These are phyloP conservation scores for Drosophila sp. DNA, from an alignment of 1,140 invertebrate species.

Conservation along the genomic window DNA sequence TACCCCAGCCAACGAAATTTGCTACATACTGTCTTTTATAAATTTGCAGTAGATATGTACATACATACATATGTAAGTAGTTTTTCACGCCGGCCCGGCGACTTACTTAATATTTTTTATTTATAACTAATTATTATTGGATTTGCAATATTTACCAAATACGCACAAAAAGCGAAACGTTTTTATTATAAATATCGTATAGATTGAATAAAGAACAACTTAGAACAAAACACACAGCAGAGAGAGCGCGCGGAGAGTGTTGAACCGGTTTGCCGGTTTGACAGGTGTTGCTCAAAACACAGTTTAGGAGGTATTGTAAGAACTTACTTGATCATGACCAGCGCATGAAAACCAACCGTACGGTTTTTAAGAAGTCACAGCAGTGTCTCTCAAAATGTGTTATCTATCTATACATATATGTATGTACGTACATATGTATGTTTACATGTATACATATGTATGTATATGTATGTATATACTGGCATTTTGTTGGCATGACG, in stretches of 20 bases:
- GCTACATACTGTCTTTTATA: too few relatives aligned
- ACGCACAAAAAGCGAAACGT: not conserved
- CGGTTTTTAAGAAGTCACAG: slow-evolving; percentile 37
- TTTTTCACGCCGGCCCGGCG: too few relatives aligned
- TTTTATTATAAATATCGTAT: slow-evolving; percentile 3
- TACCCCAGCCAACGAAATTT: too few relatives aligned
- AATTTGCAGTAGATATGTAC: too few relatives aligned
- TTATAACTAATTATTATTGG: slow-evolving; percentile 38
- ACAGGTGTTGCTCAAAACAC: slow-evolving; percentile 45
- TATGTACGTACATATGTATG: slow-evolving; percentile 21
- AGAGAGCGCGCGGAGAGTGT: not conserved
- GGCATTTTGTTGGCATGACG: slow-evolving; percentile 64
- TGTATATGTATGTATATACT: slow-evolving; percentile 35
- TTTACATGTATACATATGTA: slow-evolving; percentile 20
- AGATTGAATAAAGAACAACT: slow-evolving; percentile 1
- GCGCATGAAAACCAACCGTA: slow-evolving; percentile 43
- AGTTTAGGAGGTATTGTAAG: slow-evolving; percentile 38
- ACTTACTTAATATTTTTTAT: too few relatives aligned
- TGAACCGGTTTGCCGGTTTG: slow-evolving; percentile 28
- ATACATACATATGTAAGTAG: too few relatives aligned
- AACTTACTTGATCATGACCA: slow-evolving; percentile 68
- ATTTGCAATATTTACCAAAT: slow-evolving; percentile 33
- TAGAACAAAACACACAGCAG: slow-evolving; percentile 20
- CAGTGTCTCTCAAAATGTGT: slow-evolving; percentile 26
- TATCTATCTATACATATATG: slow-evolving; percentile 29